Evolutionary conservation across 2,888 invertebrate species (phyloP), one percentile per base, ranked within the genome.

Genomic region (Tetropium fuscum): DNA sequence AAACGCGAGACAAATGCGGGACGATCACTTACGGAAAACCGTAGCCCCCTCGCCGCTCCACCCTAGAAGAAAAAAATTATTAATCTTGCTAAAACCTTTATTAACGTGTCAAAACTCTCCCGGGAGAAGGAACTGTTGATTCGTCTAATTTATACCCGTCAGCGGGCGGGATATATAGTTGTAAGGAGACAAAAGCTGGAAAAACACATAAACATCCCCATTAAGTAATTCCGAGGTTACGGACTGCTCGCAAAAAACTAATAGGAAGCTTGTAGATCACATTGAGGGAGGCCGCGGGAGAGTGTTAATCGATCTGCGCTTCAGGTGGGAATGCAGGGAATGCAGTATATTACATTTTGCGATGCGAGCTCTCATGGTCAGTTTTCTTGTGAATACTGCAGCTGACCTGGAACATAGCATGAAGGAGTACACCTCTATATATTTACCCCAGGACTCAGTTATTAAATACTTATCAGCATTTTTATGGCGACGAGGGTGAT

Each of bases 31-130:
- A n/a, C n/a, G n/a, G n/a, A n/a, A n/a, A n/a, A n/a, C n/a, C n/a
- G n/a, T n/a, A n/a, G n/a, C n/a, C n/a, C n/a, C n/a, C n/a, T n/a
- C n/a, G n/a, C n/a, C n/a, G n/a, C n/a, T n/a, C n/a, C n/a, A n/a
- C n/a, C n/a, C n/a, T n/a, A n/a, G n/a, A n/a, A n/a, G n/a, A n/a
- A 53, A 53, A 43, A 43, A 53, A 43, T 30, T 53, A 53, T 53
- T 53, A 53, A 53, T 53, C 53, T 34, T 43, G 20, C 53, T 51
- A 51, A 51, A 51, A 51, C 51, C 51, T 51, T 51, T 51, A 53
- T 44, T 40, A 19, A 27, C 22, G 43, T 19, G 53, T 53, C 53
- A 53, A 53, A 53, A 53, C 13, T 25, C 36, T 22, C 44, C 2
- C 7, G 32, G 11, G 34, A 25, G 36, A 34, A 43, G 34, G 53